phyloP scores from a whole-genome alignment of 2,113 vertebrate genomes.

The Hyaena hyaena region DNA sequence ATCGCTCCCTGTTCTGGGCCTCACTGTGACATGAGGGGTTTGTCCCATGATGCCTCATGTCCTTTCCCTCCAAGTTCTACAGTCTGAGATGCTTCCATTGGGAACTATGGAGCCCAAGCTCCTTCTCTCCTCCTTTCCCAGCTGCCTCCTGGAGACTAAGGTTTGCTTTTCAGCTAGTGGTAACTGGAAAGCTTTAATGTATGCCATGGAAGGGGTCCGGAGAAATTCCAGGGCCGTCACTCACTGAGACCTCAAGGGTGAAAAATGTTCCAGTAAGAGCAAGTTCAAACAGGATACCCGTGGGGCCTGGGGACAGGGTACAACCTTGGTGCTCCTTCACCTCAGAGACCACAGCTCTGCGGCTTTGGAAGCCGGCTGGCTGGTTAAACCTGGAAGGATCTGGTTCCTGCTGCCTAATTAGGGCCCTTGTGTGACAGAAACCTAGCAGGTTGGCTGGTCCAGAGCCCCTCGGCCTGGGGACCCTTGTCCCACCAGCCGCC shows the following conservation, averaged over 20 bases:
- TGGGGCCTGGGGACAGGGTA: not conserved
- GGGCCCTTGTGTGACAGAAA: not conserved
- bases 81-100: not conserved
- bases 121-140: not conserved
- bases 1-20: not conserved
- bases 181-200: constrained; percentile 8
- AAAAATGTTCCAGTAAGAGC: not conserved
- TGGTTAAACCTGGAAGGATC: not conserved
- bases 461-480: not conserved
- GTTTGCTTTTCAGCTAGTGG: not conserved
- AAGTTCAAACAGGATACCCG: constrained; percentile 35
- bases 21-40: not conserved
- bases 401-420: not conserved
- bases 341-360: not conserved
- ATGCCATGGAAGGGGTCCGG: not conserved
- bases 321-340: not conserved
- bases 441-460: not conserved
- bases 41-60: not conserved
- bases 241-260: not conserved
- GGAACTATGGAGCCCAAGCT: not conserved
- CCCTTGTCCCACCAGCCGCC: no score
- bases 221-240: not conserved
- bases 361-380: not conserved
- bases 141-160: not conserved
- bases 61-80: not conserved